phyloP scores from a whole-genome alignment of 2,113 vertebrate species.

The Myrmophylax atrothorax region DNA sequence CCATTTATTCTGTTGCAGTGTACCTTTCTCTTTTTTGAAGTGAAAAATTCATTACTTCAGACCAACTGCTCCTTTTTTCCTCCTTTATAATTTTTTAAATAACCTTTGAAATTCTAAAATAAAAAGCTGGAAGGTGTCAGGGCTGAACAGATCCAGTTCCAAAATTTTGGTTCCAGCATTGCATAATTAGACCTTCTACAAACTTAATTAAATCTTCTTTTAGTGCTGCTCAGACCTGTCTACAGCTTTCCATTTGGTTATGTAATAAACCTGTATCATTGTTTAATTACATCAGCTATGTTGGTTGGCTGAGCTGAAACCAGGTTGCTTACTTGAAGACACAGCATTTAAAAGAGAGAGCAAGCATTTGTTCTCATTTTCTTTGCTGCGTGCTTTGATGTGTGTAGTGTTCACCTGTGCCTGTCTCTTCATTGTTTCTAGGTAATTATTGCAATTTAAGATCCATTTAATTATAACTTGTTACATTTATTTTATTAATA shows the following conservation, averaged over 20 bases:
- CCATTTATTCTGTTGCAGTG: background rate
- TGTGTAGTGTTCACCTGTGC: background rate
- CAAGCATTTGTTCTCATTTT: conserved; percentile 24
- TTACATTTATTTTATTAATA: conserved; percentile 42
- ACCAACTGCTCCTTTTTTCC: background rate
- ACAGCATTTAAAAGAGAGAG: background rate
- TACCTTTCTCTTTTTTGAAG: background rate
- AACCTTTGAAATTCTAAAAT: conserved; percentile 20
- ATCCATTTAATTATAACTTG: conserved; percentile 37
- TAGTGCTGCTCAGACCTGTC: conserved; percentile 22
- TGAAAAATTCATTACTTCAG: conserved; percentile 22
- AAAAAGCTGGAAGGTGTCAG: conserved; percentile 21
- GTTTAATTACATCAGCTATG: conserved; percentile 36
- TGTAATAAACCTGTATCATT: conserved; percentile 49
- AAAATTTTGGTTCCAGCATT: background rate
- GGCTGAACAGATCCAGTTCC: background rate
- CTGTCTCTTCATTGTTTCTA: conserved; percentile 26
- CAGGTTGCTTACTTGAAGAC: background rate
- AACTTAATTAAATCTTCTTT: conserved; percentile 62
- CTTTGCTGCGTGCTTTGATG: background rate
- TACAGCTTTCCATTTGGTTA: conserved; percentile 32
- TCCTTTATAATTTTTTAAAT: background rate
- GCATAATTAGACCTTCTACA: conserved; percentile 51
- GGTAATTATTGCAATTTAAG: conserved; percentile 51
- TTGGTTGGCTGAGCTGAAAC: conserved; percentile 17